Evolutionary conservation across 2,113 vertebrate species (phyloP).

Genomic region (Hyla sarda): DNA sequence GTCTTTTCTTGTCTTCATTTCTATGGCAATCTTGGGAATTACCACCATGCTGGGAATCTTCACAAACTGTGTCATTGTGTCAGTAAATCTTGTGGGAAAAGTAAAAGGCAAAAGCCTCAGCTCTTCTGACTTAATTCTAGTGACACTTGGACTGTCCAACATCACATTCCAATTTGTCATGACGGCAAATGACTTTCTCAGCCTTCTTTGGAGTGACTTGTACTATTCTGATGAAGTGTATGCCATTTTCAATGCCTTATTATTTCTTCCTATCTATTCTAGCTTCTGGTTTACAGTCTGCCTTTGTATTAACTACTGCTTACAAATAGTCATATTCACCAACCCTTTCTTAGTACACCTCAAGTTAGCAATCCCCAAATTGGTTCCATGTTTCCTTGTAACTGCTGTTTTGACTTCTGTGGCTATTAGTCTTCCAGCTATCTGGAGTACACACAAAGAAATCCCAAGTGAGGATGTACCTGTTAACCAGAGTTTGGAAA

Average conservation of each 20-base stretch:
- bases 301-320: slow-evolving; percentile 66
- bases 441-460: slow-evolving; percentile 52
- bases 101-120: slow-evolving; percentile 62
- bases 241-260: slow-evolving; percentile 55
- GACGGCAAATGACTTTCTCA: neutral
- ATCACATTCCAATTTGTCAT: slow-evolving; percentile 54
- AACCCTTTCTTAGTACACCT: slow-evolving; percentile 45
- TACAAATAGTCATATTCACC: slow-evolving; percentile 62
- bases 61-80: slow-evolving; percentile 64
- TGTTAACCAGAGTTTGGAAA: slow-evolving; percentile 22
- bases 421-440: slow-evolving; percentile 27
- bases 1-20: neutral
- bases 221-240: slow-evolving; percentile 56
- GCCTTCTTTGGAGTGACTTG: neutral
- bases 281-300: slow-evolving; percentile 63
- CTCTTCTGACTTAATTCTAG: slow-evolving; percentile 65
- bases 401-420: neutral
- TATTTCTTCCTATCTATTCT: slow-evolving; percentile 55
- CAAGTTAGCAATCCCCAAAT: slow-evolving; percentile 57
- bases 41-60: slow-evolving; percentile 62
- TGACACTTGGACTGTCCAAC: slow-evolving; percentile 64
- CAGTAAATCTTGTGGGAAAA: slow-evolving; percentile 62
- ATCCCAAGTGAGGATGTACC: neutral
- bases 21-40: slow-evolving; percentile 9
- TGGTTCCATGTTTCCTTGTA: slow-evolving; percentile 59